phyloP scores from a whole-genome alignment of 2,797 vertebrate species.

The Coregonus suidteri region DNA sequence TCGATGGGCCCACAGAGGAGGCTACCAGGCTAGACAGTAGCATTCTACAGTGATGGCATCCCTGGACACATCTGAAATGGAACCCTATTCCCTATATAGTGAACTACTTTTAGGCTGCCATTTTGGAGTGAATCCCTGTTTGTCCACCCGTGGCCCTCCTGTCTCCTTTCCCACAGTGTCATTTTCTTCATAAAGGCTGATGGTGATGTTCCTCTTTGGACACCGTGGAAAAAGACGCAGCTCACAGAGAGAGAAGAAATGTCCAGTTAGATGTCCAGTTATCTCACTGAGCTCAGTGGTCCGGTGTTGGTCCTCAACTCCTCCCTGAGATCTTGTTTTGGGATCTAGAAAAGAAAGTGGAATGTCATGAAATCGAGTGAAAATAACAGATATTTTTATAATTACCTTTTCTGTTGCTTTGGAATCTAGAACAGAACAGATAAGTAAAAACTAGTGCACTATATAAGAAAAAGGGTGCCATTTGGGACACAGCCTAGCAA shows the following conservation, averaged over 20 bases:
- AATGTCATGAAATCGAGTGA: not conserved
- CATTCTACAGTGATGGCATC: not conserved
- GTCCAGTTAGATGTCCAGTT: not conserved
- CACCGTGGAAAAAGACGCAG: not conserved
- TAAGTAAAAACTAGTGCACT: not conserved
- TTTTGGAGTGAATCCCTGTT: conserved; percentile 16
- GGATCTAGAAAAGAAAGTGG: conserved; percentile 53
- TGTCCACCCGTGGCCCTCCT: conserved; percentile 36
- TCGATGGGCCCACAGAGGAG: not conserved
- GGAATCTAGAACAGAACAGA: not conserved
- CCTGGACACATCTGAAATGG: not conserved
- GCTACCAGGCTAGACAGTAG: not conserved
- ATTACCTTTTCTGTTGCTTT: not conserved
- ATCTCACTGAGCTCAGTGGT: not conserved
- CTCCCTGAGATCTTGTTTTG: conserved; percentile 63
- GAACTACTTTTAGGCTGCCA: not conserved
- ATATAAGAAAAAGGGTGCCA: not conserved
- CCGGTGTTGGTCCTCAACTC: conserved; percentile 37
- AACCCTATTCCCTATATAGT: not conserved
- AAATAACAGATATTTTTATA: not conserved
- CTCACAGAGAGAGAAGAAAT: not conserved
- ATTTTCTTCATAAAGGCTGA: conserved; percentile 13
- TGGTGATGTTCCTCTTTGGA: not conserved
- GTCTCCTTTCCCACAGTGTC: conserved; percentile 17
- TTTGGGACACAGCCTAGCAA: not conserved